Conservation (phyloP, 2,888 invertebrate genomes). For the Electrophaes corylata region DNA sequence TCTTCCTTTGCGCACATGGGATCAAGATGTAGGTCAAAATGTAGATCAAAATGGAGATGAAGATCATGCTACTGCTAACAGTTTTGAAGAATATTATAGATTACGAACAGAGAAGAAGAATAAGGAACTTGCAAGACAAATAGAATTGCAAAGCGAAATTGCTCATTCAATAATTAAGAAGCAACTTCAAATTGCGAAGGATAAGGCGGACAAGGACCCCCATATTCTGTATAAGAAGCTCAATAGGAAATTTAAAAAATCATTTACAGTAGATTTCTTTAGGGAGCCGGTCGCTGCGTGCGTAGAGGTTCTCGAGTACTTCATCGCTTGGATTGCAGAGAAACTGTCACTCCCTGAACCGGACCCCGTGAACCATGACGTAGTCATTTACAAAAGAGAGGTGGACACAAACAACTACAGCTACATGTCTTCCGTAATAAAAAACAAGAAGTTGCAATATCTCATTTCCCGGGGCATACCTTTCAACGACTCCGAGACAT, state of each 20-base stretch:
- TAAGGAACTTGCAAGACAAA: constrained; percentile 2
- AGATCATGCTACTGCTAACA: not conserved
- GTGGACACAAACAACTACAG: constrained; percentile 11
- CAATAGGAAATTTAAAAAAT: constrained; percentile 11
- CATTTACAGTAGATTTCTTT: constrained; percentile 16
- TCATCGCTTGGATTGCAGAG: constrained; percentile 12
- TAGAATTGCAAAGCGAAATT: constrained; percentile 2
- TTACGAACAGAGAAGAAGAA: not conserved
- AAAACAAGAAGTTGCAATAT: constrained; percentile 5
- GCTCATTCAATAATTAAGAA: not conserved
- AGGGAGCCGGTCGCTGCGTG: constrained; percentile 15
- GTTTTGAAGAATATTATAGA: constrained; percentile 1
- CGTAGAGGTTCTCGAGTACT: constrained; percentile 16
- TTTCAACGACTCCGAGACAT: constrained; percentile 1
- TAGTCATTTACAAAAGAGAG: constrained; percentile 11
- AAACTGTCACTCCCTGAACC: constrained; percentile 13
- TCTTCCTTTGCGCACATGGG: not conserved
- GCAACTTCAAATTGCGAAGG: not conserved
- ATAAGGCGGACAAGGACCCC: not conserved
- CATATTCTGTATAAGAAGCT: constrained; percentile 4
- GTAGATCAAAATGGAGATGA: too few species aligned
- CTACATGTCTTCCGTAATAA: not conserved
- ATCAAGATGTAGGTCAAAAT: too few species aligned
- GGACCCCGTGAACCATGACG: constrained; percentile 14
- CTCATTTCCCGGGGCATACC: not conserved